Evolutionary conservation across 2,797 vertebrate genomes (phyloP), one percentile per base, ranked within the genome.

Genomic region (Myotis pilosus): DNA sequence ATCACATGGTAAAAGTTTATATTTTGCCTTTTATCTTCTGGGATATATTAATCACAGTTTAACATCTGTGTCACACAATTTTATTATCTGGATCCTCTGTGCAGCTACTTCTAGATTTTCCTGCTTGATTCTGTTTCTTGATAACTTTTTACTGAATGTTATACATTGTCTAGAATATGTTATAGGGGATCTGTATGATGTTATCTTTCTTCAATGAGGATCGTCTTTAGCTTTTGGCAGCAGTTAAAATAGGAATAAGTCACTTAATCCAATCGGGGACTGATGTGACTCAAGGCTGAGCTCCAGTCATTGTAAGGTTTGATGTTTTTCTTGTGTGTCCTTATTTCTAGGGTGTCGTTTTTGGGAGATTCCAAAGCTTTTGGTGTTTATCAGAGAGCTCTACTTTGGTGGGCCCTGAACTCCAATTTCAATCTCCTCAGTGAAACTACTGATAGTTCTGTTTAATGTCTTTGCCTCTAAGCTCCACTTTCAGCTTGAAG

Each of bases 21-120:
- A 80, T 80, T 89, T 68, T 95, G 74, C 16, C 25, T 82, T 75
- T 94, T 86, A 69, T 80, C 25, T 86, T 92, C 9, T 33, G 49
- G 60, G 49, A 47, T 12, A 10, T 80, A 72, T 69, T 87, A 82
- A 71, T 80, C 62, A 10, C 80, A 60, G 5, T 47, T 92, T 78
- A 76, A 75, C 44, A 71, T 87, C 33, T 75, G 1, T 75, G 41
- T 79, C 17, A 71, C 17, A 38, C 44, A 62, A 47, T 28, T 64
- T 47, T 47, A 60, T 53, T 47, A 51, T 25, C 49, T 53, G 44
- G 30, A 75, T 74, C 16, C 1, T 15, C 6, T 64, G 13, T 71
- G 19, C 11, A 49, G 69, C 13, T 23, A 79, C 71, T 78, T 92
- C 60, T 66, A 25, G 76, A 57, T 86, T 83, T 91, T 79, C 49